A percentile compares a stretch with the other conserved stretches of the same genome.
Conservation (phyloP, 2,113 vertebrate genomes). For the Electrona antarctica region DNA sequence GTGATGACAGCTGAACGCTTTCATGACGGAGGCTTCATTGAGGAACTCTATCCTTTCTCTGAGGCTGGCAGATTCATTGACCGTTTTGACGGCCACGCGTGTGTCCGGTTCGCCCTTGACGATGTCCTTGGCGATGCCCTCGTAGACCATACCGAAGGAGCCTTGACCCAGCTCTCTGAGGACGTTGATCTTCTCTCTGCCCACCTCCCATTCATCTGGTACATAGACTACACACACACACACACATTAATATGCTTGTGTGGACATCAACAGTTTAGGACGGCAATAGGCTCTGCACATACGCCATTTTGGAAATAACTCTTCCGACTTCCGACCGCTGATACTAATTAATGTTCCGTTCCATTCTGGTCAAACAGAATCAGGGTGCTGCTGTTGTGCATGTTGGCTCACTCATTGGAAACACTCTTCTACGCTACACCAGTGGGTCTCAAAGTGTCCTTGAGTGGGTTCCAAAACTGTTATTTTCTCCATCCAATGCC, state of each 20-base stretch:
- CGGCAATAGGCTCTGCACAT: too few relatives aligned
- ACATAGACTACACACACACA: conserved; percentile 84
- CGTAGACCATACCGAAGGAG: conserved; percentile 98
- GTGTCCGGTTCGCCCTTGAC: conserved; percentile 91
- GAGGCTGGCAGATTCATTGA: conserved; percentile 93
- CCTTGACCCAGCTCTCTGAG: conserved; percentile 94
- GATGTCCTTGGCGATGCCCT: conserved; percentile 92
- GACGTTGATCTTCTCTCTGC: conserved; percentile 90
- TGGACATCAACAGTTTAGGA: too few relatives aligned
- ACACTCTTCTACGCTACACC: too few relatives aligned
- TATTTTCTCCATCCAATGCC: too few relatives aligned
- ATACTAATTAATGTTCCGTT: too few relatives aligned
- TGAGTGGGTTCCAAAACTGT: too few relatives aligned
- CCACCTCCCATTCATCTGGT: conserved; percentile 96
- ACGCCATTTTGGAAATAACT: too few relatives aligned
- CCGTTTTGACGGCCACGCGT: conserved; percentile 92
- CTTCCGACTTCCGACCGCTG: too few relatives aligned
- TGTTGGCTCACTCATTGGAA: too few relatives aligned
- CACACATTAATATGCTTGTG: neutral
- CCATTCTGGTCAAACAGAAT: too few relatives aligned
- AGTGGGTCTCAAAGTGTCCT: too few relatives aligned
- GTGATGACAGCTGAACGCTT: conserved; percentile 96
- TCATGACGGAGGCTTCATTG: conserved; percentile 98
- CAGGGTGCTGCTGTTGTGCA: too few relatives aligned
- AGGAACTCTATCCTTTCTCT: conserved; percentile 97